Conservation (phyloP, 2,888 invertebrate genomes). For the Andrena bicolor region DNA sequence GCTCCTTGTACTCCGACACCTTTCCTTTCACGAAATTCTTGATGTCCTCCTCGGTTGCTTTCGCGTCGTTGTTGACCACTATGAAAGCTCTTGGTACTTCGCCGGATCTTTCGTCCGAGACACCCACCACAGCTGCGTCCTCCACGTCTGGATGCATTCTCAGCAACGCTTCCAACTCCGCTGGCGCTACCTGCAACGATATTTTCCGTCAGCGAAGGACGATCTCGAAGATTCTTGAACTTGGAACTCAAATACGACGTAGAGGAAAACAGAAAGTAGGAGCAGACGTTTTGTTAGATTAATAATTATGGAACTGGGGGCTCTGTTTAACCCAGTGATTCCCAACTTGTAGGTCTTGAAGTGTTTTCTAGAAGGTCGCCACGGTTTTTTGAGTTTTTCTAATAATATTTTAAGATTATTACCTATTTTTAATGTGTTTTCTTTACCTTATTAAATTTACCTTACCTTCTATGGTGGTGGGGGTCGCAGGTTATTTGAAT, state of each 20-base stretch:
- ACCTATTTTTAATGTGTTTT: too few species aligned
- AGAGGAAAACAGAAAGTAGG: neutral
- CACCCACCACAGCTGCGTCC: constrained; percentile 94
- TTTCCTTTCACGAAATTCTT: constrained; percentile 88
- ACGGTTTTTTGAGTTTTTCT: too few species aligned
- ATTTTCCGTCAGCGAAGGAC: neutral
- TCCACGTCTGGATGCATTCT: constrained; percentile 90
- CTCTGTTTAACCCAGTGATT: too few species aligned
- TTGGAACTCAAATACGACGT: neutral
- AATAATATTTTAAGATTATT: too few species aligned
- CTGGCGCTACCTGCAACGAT: constrained; percentile 92
- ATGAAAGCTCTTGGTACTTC: constrained; percentile 92
- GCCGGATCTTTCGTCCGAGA: constrained; percentile 89
- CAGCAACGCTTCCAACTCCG: constrained; percentile 92
- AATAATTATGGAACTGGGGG: too few species aligned
- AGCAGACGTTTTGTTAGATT: neutral
- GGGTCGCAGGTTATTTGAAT: too few species aligned
- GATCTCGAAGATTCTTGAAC: neutral
- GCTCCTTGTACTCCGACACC: constrained; percentile 91
- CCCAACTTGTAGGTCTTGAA: too few species aligned
- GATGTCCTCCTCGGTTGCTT: constrained; percentile 87
- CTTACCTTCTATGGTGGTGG: too few species aligned
- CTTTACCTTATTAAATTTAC: too few species aligned
- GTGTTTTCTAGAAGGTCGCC: too few species aligned
- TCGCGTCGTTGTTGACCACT: constrained; percentile 86